Conservation (phyloP, 2,113 vertebrate genomes). For the Proteles cristata region DNA sequence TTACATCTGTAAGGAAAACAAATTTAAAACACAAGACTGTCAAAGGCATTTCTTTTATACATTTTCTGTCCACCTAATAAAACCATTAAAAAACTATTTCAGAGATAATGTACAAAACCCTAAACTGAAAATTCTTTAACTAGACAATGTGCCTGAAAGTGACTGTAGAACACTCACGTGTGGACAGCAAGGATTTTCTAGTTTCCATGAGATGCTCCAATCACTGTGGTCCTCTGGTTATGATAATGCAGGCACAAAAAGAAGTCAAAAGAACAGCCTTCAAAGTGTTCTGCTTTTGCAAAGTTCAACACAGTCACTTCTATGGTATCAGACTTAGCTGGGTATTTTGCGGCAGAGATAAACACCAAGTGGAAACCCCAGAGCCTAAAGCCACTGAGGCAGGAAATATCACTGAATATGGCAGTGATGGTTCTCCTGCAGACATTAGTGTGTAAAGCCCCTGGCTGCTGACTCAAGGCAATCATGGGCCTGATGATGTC, state of each 20-base stretch:
- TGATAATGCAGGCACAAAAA: neutral
- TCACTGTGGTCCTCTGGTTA: neutral
- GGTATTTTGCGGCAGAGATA: neutral
- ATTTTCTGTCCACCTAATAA: constrained; percentile 10
- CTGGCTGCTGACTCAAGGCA: neutral
- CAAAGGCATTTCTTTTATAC: constrained; percentile 51
- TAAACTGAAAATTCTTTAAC: constrained; percentile 41
- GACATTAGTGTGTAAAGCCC: neutral
- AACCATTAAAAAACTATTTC: constrained; percentile 48
- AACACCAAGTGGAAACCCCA: neutral
- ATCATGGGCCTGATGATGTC: neutral
- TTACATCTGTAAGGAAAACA: constrained; percentile 91
- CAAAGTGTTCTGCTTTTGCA: neutral
- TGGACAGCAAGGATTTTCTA: neutral
- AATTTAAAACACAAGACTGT: constrained; percentile 68
- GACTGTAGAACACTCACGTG: neutral
- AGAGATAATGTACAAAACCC: constrained; percentile 29
- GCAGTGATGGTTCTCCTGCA: neutral
- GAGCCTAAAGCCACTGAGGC: neutral
- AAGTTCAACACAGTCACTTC: neutral
- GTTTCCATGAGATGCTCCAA: neutral
- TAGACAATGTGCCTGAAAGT: neutral
- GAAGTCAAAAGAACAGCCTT: neutral
- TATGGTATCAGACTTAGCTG: neutral
- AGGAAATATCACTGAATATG: neutral